Evolutionary conservation across 2,113 vertebrate genomes (phyloP).

Genomic region (Callospermophilus lateralis): DNA sequence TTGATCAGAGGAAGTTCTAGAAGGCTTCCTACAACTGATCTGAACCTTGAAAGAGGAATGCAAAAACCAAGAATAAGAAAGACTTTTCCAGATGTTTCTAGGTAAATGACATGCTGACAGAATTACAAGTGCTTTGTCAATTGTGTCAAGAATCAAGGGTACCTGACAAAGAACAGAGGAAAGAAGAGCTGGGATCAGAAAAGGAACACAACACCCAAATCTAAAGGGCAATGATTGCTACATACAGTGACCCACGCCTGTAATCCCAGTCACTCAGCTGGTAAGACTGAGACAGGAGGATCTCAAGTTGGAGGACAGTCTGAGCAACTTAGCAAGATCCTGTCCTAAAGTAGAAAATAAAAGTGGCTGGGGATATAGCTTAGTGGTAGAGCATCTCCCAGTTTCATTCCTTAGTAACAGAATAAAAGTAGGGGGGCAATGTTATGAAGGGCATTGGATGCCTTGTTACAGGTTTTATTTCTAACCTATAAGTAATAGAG

Average conservation of each 20-base stretch:
- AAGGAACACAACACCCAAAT: neutral
- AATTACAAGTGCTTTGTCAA: neutral
- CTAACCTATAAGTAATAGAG: neutral
- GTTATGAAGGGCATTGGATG: neutral
- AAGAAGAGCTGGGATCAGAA: neutral
- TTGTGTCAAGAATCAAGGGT: neutral
- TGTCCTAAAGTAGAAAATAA: neutral
- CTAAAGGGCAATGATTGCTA: neutral
- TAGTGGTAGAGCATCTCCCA: neutral
- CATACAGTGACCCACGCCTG: neutral
- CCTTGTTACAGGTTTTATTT: neutral
- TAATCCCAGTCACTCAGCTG: neutral
- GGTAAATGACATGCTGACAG: neutral
- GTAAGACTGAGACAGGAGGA: neutral
- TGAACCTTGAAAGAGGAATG: neutral
- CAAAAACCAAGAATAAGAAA: constrained; percentile 31
- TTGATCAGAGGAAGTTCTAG: neutral
- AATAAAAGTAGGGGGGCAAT: neutral
- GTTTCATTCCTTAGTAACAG: neutral
- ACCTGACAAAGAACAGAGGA: neutral
- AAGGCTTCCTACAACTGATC: neutral
- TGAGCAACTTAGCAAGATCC: neutral
- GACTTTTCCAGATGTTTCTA: neutral
- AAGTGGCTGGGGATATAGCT: neutral
- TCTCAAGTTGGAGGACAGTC: neutral